Evolutionary conservation across 2,888 invertebrate species (phyloP).

Genomic region (Drosophila cracens): DNA sequence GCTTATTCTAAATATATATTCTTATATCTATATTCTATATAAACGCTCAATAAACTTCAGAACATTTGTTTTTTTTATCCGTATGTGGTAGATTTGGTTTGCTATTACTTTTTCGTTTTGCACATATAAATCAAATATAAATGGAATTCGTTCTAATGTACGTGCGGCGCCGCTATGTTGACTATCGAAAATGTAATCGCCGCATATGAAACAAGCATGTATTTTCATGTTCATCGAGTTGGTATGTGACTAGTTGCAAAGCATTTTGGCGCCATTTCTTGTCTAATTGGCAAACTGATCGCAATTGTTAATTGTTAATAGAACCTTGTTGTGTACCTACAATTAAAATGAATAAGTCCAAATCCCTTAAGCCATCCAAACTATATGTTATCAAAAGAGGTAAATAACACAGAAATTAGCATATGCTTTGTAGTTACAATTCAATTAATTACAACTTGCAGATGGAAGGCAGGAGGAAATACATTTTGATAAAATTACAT

Average conservation of each 20-base stretch:
- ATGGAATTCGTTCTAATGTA: background rate
- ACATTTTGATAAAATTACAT: constrained; percentile 99
- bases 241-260: background rate
- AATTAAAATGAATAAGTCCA: constrained; percentile 44
- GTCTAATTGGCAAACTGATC: constrained; percentile 4
- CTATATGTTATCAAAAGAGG: constrained; percentile 86
- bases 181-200: background rate
- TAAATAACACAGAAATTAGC: constrained; percentile 55
- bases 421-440: background rate
- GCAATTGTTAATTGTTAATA: constrained; percentile 4
- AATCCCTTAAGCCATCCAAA: constrained; percentile 41
- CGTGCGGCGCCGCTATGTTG: constrained; percentile 26
- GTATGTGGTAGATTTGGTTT: background rate
- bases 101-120: background rate
- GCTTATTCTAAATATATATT: background rate
- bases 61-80: background rate
- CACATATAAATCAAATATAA: background rate
- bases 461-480: constrained; percentile 96
- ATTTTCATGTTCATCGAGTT: constrained; percentile 19
- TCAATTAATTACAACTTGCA: constrained; percentile 80
- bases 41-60: background rate
- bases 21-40: background rate
- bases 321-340: background rate
- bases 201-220: constrained; percentile 7
- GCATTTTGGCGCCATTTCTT: constrained; percentile 46